A percentile compares a stretch with the other conserved stretches of the same genome.
Evolutionary conservation across 2,888 invertebrate genomes (phyloP).

Genomic region (Nymphalis polychloros): DNA sequence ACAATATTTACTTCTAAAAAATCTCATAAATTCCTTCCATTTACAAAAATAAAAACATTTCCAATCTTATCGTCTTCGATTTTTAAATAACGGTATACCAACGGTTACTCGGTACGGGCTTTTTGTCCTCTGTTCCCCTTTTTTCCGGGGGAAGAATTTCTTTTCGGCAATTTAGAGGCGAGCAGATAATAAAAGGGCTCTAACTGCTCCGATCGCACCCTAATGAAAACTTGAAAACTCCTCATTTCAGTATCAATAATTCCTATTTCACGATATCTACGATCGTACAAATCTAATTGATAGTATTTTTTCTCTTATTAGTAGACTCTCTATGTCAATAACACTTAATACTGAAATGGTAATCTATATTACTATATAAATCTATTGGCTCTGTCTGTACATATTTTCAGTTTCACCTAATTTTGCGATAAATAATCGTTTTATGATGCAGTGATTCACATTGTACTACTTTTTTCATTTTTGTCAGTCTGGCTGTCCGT

Average conservation of each 20-base stretch:
- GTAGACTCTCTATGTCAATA: neutral
- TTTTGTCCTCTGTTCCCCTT: conserved; percentile 75
- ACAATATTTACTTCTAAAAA: conserved; percentile 73
- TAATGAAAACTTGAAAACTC: conserved; percentile 79
- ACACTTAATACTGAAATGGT: neutral
- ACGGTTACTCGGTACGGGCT: conserved; percentile 76
- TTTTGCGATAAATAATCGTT: too few relatives aligned
- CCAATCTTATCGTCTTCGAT: conserved; percentile 79
- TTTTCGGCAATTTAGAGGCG: conserved; percentile 81
- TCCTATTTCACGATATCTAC: conserved; percentile 50
- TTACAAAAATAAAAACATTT: conserved; percentile 80
- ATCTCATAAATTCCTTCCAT: conserved; percentile 76
- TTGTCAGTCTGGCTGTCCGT: too few relatives aligned
- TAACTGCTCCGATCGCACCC: conserved; percentile 78
- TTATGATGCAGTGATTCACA: too few relatives aligned
- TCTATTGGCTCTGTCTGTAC: too few relatives aligned
- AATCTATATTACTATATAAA: too few relatives aligned
- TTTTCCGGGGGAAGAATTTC: conserved; percentile 75
- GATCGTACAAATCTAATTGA: conserved; percentile 35
- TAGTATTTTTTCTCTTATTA: conserved; percentile 4
- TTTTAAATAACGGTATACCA: conserved; percentile 77
- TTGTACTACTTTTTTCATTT: too few relatives aligned
- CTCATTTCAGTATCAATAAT: conserved; percentile 75
- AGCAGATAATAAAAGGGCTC: conserved; percentile 82
- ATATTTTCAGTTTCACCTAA: too few relatives aligned